phyloP scores from a whole-genome alignment of 1,140 invertebrate genomes.

The Trichoplusia ni region DNA sequence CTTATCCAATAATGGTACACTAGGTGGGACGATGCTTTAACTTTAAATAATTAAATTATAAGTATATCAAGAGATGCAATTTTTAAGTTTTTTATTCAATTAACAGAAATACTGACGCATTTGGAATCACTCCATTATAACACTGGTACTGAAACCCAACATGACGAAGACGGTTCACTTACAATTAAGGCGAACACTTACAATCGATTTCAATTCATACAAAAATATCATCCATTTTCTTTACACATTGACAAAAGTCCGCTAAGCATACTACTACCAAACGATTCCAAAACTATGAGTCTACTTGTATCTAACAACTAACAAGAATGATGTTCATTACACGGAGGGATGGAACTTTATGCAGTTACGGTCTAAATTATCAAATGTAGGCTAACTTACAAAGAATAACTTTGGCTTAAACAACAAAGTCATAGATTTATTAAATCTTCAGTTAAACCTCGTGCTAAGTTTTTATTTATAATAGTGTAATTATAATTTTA shows the following conservation, averaged over 20 bases:
- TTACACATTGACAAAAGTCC: constrained; percentile 62
- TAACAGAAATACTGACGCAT: neutral
- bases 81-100: constrained; percentile 27
- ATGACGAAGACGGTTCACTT: constrained; percentile 36
- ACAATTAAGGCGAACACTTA: constrained; percentile 60
- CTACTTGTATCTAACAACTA: constrained; percentile 23
- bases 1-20: constrained; percentile 69
- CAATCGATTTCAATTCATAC: constrained; percentile 66
- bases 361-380: constrained; percentile 24
- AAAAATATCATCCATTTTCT: constrained; percentile 79
- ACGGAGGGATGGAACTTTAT: constrained; percentile 48
- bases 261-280: constrained; percentile 67
- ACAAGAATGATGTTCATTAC: constrained; percentile 29
- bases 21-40: constrained; percentile 75
- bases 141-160: neutral
- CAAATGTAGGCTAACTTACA: constrained; percentile 38
- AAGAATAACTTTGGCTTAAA: constrained; percentile 55
- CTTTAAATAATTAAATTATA: constrained; percentile 26
- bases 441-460: constrained; percentile 12
- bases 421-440: constrained; percentile 60
- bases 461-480: neutral
- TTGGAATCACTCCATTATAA: neutral
- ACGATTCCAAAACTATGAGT: constrained; percentile 29
- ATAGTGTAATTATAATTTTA: neutral
- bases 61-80: constrained; percentile 43